phyloP scores from a whole-genome alignment of 1,140 invertebrate genomes.

The Thaumatotibia leucotreta region DNA sequence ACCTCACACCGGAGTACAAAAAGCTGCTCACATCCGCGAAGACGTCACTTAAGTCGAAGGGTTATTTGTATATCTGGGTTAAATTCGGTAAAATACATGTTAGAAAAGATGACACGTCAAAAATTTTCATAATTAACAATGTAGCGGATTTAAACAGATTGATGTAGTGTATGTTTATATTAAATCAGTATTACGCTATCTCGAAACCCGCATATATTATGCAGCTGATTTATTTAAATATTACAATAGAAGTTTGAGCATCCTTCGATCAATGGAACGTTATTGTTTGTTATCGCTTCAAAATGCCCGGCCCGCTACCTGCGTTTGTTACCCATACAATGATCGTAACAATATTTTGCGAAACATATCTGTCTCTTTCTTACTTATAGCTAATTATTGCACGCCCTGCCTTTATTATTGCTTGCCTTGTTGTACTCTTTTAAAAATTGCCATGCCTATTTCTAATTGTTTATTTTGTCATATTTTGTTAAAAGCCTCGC shows the following conservation, averaged over 20 bases:
- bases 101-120: constrained; percentile 13
- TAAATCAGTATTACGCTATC: not conserved
- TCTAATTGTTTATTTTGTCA: not conserved
- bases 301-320: not conserved
- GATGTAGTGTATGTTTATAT: not conserved
- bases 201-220: not conserved
- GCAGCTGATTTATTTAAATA: not conserved
- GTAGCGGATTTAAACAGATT: constrained; percentile 22
- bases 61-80: constrained; percentile 20
- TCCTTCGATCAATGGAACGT: not conserved
- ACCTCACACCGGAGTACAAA: constrained; percentile 14
- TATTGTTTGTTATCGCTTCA: not conserved
- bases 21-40: constrained; percentile 15
- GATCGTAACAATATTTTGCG: not conserved
- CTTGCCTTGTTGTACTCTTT: not conserved
- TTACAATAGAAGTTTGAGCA: not conserved
- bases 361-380: not conserved
- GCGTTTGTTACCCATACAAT: not conserved
- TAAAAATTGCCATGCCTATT: not conserved
- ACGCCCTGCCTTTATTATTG: not conserved
- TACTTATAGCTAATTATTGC: not conserved
- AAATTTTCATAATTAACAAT: constrained; percentile 13
- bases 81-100: constrained; percentile 24
- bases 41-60: not conserved
- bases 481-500: not conserved